These are phyloP conservation scores for Pantelozetes paolii DNA, from an alignment of 2,888 invertebrate species.

Conservation along the genomic window DNA sequence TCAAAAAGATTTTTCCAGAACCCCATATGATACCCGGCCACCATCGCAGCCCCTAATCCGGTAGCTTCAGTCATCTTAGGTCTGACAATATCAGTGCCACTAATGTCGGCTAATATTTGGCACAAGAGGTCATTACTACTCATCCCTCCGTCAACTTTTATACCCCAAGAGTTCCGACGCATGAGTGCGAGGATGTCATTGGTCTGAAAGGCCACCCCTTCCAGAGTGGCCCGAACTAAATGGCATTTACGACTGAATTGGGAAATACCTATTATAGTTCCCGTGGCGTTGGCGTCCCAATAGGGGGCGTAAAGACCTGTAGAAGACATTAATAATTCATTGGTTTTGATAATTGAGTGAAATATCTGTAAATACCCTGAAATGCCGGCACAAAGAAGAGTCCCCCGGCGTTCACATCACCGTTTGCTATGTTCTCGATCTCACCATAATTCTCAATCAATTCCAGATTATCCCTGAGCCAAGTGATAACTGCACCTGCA, in stretches of 20 bases:
- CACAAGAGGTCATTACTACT: constrained; percentile 82
- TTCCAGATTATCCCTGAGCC: constrained; percentile 85
- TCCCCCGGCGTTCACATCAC: constrained; percentile 82
- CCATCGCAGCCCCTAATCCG: constrained; percentile 87
- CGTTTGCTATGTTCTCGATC: constrained; percentile 66
- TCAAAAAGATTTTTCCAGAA: too few species aligned
- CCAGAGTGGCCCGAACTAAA: constrained; percentile 85
- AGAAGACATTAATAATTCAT: neutral
- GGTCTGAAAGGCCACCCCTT: constrained; percentile 87
- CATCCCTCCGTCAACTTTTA: constrained; percentile 92
- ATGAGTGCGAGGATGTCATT: constrained; percentile 43
- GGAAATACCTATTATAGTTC: constrained; percentile 90
- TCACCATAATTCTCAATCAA: constrained; percentile 70
- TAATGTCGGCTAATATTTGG: constrained; percentile 92
- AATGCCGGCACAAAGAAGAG: constrained; percentile 98
- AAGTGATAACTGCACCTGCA: constrained; percentile 85
- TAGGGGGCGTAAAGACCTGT: constrained; percentile 85
- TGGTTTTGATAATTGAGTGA: neutral
- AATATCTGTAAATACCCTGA: constrained; percentile 58
- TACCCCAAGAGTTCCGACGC: constrained; percentile 23
- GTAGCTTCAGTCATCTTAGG: constrained; percentile 83
- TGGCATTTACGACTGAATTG: constrained; percentile 88
- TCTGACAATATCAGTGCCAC: constrained; percentile 66
- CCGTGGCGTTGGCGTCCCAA: constrained; percentile 94
- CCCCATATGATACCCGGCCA: constrained; percentile 69